Evolutionary conservation across 2,113 vertebrate genomes (phyloP), one percentile per base, ranked within the genome.

Genomic region (Dicentrarchus labrax): DNA sequence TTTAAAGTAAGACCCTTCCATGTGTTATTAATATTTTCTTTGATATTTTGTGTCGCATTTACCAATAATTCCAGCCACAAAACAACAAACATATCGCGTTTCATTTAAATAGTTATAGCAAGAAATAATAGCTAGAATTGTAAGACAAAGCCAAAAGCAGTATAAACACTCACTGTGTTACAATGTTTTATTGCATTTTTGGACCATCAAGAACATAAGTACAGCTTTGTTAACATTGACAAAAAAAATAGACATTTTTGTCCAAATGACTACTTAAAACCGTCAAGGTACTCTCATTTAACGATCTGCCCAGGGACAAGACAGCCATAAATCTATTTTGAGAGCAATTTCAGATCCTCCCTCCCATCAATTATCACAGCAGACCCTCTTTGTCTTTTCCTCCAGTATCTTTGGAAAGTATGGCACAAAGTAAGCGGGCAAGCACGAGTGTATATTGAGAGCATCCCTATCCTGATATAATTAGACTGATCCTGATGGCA

Each of bases 391-490:
- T n/a, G 50, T 75, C 19, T 53, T 81, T 66, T 59, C 64, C 67
- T 76, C 59, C 59, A 62, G 48, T 72, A n/a, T 72, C 61, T 82
- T 60, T 61, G 56, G 47, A 73, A 71, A 83, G 57, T 76, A n/a
- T 48, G 59, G 68, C 54, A 73, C 39, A 41, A 24, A 57, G 77
- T 73, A 61, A 84, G 57, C 4, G 8, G 43, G 69, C 57, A 61
- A 64, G 48, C 13, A 6, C 0, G 0, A 24, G 17, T 73, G 30
- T 84, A 36, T 71, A 83, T 83, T 21, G 15, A 56, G 5, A 30
- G 76, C 72, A 21, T 76, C 41, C 41, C 80, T 83, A 62, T 82
- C 24, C 51, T 71, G 72, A 84, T 93, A 88, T 86, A 88, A 92
- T 89, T 90, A 91, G 66, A 59, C 43, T 13, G 22, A 82, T 75